A percentile compares a stretch with the other conserved stretches of the same genome.
Evolutionary conservation across 2,797 vertebrate species (phyloP).

Genomic region (Meriones psammophilus): DNA sequence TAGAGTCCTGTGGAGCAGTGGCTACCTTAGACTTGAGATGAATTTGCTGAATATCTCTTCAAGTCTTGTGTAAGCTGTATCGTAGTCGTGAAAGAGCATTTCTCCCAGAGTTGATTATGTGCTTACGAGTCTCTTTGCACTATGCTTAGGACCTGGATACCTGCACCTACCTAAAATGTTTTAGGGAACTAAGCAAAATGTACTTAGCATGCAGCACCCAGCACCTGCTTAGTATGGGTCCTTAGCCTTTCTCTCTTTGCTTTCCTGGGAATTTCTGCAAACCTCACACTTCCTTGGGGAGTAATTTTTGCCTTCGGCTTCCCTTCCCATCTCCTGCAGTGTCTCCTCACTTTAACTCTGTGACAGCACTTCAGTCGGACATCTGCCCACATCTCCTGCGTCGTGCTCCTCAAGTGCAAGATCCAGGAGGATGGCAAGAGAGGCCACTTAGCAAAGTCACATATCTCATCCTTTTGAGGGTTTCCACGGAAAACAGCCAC

Average conservation of each 20-base stretch:
- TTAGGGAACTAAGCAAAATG: neutral
- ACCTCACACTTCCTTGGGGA: neutral
- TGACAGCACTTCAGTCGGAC: neutral
- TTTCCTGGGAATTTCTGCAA: neutral
- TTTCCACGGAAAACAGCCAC: slow-evolving; percentile 54
- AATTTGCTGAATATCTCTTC: neutral
- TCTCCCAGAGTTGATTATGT: neutral
- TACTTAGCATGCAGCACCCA: neutral
- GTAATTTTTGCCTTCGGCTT: neutral
- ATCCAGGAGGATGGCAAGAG: slow-evolving; percentile 18
- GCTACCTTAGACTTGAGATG: neutral
- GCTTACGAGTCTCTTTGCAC: neutral
- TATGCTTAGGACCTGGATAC: neutral
- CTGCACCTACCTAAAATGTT: neutral
- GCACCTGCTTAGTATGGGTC: neutral
- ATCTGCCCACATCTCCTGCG: slow-evolving; percentile 46
- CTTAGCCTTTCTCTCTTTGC: neutral
- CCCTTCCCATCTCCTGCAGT: neutral
- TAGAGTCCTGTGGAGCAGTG: neutral
- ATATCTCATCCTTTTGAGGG: slow-evolving; percentile 52
- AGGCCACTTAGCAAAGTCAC: slow-evolving; percentile 7
- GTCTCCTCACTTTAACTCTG: neutral
- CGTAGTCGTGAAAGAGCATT: neutral
- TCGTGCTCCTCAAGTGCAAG: neutral
- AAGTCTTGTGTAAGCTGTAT: slow-evolving; percentile 12